Evolutionary conservation across 1,140 invertebrate genomes (phyloP).

Genomic region (Megalopta genalis): DNA sequence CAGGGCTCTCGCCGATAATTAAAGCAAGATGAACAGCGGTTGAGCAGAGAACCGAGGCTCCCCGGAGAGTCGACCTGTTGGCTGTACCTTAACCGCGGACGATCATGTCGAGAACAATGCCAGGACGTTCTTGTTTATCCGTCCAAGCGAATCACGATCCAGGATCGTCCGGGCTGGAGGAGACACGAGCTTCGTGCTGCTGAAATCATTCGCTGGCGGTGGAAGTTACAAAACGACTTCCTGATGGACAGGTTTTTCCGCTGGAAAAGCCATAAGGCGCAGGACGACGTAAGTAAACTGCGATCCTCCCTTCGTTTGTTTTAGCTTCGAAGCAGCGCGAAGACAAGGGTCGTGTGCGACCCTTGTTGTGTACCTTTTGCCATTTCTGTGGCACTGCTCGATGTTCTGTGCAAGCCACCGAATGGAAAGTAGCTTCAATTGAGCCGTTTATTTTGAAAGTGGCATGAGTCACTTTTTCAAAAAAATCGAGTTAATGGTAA

Average conservation of each 20-base stretch:
- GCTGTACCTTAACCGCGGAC: background rate
- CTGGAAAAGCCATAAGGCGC: constrained; percentile 75
- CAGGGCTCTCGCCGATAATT: background rate
- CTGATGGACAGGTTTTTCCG: constrained; percentile 75
- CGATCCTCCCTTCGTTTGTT: too few species aligned
- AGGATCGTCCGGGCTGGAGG: too few species aligned
- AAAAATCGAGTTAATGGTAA: too few species aligned
- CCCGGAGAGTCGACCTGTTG: background rate
- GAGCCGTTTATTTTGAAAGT: too few species aligned
- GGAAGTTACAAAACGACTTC: background rate
- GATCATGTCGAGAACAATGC: background rate
- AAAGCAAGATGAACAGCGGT: background rate
- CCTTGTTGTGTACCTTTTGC: too few species aligned
- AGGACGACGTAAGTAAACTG: constrained; percentile 73
- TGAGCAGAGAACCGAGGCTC: background rate
- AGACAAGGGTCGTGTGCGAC: too few species aligned
- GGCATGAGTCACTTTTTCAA: too few species aligned
- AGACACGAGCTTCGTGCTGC: background rate
- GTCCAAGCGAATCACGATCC: background rate
- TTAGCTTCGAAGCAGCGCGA: too few species aligned
- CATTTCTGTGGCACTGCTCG: too few species aligned
- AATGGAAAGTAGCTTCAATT: too few species aligned
- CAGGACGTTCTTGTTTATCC: too few species aligned
- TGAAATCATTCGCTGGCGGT: background rate
- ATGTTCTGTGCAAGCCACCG: too few species aligned